These are phyloP conservation scores for Antechinus stuartii DNA, from an alignment of 2,113 vertebrate species.

Conservation along the genomic window DNA sequence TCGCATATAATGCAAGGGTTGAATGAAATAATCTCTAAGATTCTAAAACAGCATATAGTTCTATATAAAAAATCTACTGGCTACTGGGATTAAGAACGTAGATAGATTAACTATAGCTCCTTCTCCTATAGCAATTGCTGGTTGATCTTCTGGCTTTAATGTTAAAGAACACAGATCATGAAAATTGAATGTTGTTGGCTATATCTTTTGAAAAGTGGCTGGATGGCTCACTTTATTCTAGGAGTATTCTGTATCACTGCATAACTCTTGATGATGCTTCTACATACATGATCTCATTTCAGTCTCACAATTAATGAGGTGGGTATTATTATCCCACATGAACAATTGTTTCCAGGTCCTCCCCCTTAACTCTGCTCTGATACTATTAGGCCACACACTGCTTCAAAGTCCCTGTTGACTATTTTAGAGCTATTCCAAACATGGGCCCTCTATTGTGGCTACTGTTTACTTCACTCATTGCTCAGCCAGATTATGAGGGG, in stretches of 20 bases:
- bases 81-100: background rate
- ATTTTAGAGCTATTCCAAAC: background rate
- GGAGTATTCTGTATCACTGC: background rate
- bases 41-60: background rate
- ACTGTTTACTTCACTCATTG: background rate
- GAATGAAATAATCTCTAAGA: background rate
- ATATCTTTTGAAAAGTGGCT: background rate
- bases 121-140: background rate
- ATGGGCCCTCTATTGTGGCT: background rate
- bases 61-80: background rate
- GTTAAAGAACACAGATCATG: background rate
- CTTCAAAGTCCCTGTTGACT: background rate
- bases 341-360: background rate
- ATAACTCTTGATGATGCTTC: background rate
- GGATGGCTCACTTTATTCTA: background rate
- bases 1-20: background rate
- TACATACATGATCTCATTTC: background rate
- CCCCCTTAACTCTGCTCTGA: background rate
- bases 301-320: background rate
- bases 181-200: background rate
- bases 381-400: background rate
- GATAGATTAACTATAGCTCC: background rate
- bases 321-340: background rate
- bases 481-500: background rate
- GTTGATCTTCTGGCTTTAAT: background rate